A percentile compares a stretch with the other conserved stretches of the same genome.
Evolutionary conservation across 2,113 vertebrate species (phyloP).

Genomic region (Xiphophorus hellerii): DNA sequence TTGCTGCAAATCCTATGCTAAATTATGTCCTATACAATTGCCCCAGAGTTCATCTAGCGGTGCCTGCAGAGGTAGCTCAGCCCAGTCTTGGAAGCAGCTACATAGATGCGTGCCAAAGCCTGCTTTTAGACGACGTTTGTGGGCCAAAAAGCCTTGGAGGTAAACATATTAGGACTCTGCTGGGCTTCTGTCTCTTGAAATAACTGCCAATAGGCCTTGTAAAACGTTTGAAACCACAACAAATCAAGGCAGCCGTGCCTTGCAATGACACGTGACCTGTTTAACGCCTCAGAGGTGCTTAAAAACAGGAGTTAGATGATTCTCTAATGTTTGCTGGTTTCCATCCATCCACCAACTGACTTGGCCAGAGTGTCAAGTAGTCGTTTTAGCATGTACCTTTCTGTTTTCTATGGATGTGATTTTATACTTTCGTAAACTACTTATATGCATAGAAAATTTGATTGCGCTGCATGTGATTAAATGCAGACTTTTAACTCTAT

Average conservation of each 20-base stretch:
- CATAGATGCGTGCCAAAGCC: neutral
- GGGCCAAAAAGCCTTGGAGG: conserved; percentile 1
- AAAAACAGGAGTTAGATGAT: neutral
- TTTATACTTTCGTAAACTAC: too few relatives aligned
- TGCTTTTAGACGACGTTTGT: neutral
- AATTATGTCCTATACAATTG: neutral
- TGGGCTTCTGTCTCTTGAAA: neutral
- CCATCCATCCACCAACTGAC: neutral
- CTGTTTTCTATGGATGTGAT: neutral
- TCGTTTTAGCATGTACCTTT: neutral
- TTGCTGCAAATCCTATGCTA: neutral
- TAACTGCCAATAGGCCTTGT: neutral
- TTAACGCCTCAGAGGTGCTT: neutral
- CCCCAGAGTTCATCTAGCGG: neutral
- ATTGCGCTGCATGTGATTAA: too few relatives aligned
- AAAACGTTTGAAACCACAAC: neutral
- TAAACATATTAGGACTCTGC: neutral
- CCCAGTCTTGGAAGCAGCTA: neutral
- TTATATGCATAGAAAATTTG: too few relatives aligned
- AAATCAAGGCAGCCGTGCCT: neutral
- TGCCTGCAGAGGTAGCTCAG: neutral
- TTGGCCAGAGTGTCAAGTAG: too few relatives aligned
- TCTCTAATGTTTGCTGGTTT: neutral
- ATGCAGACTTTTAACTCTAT: neutral
- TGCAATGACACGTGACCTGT: neutral